Base-by-base conservation (phyloP, 1,140 invertebrate genomes). In the Doryteuthis pealeii region DNA sequence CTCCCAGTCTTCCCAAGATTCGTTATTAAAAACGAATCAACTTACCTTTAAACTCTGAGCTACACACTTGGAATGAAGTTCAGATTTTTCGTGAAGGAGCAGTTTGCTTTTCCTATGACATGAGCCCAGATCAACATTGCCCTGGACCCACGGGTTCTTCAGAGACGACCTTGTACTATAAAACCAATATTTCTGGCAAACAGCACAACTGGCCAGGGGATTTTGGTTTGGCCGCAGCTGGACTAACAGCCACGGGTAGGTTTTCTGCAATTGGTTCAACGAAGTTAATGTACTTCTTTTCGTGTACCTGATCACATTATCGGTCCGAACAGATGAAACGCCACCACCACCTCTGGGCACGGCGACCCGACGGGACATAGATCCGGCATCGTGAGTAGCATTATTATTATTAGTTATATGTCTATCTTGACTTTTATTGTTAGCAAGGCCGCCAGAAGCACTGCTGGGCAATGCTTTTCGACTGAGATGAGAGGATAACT, bases 21-120 rank as follows among this genome's bases (percentile, higher is more conserved):
- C 35, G 35, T 40, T 40, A 10, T 40, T 3, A 10, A 40, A 40
- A 40, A 40, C 35, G 54, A 62, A 62, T n/a, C 26, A 5, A 62
- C 54, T 62, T 62, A 62, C 54, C 54, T 62, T 62, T 62, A 62
- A 62, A 62, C 54, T 62, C 26, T 28, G 54, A n/a, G 54, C 54
- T 62, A 62, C 18, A 62, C 54, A 62, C 54, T 22, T 62, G 10
- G 54, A 62, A 62, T 62, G 54, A n/a, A 62, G 54, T 62, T 62
- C 54, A 62, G 54, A 62, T 22, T 62, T 62, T 28, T 62, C 54
- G 18, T 62, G 54, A 22, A 62, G 54, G 18, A 62, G 54, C 18
- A 62, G 54, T 62, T 62, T 62, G 18, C 54, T 62, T 1, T 62
- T 62, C 18, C 54, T 62, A 62, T 62, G 54, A 28, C 54, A n/a